These are phyloP conservation scores for Paramuricea clavata DNA, from an alignment of 92 coral and sea anemone genomes.

Conservation along the genomic window DNA sequence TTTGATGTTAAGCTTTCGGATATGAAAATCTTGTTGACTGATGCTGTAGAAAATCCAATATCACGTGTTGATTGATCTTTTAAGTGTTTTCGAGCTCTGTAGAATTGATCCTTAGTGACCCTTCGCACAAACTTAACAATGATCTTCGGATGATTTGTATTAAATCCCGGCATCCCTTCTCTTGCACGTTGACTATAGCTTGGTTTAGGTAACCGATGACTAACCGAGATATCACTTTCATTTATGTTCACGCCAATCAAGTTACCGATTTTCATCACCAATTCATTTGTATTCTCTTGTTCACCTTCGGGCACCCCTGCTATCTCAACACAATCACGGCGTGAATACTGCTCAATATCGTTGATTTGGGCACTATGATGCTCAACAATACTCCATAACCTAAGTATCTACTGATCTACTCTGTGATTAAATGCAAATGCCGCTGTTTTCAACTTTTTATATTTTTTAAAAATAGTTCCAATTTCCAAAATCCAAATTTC, in stretches of 20 bases:
- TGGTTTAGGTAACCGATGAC: conserved; percentile 33
- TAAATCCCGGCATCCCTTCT: neutral
- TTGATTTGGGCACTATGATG: conserved; percentile 16
- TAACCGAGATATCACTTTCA: conserved; percentile 33
- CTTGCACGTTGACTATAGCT: neutral
- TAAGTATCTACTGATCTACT: neutral
- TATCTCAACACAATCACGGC: conserved; percentile 41
- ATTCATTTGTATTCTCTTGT: conserved; percentile 32
- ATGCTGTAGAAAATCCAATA: neutral
- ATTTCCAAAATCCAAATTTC: no score
- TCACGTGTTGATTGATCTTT: neutral
- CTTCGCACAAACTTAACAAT: conserved; percentile 15
- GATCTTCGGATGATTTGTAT: neutral
- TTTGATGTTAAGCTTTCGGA: conserved; percentile 12
- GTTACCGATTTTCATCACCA: conserved; percentile 10
- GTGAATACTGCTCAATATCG: conserved; percentile 39
- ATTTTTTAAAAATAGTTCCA: no score
- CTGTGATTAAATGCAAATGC: no score
- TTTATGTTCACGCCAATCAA: conserved; percentile 15
- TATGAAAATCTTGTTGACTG: neutral
- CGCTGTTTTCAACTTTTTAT: no score
- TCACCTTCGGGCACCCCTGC: conserved; percentile 25
- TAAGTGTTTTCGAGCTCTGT: neutral
- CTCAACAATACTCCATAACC: conserved; percentile 20
- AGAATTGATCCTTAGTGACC: conserved; percentile 5